Base-by-base conservation (phyloP, 2,113 vertebrate genomes). In the Leptodactylus fuscus region DNA sequence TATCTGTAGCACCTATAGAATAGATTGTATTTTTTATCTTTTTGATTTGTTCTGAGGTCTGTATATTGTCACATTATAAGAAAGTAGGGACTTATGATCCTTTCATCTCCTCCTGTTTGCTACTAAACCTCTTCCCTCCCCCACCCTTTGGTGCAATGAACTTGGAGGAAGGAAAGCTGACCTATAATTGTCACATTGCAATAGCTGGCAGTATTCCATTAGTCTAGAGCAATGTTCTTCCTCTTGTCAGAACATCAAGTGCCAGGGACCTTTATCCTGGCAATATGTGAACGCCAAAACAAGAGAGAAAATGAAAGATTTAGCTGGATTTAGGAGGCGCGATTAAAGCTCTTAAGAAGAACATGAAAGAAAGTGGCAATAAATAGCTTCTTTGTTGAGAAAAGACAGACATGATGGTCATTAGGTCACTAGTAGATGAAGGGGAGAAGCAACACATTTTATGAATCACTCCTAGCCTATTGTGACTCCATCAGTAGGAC, bases 291-390 rank as follows among this genome's bases (percentile, higher is more conserved):
- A 32, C 82, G 11, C 82, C 53, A 83, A 83, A 75, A 60, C 81
- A 83, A 44, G 82, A 46, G 20, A 74, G 81, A 83, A 83, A 83
- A 83, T 83, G 34, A 75, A 48, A 83, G 82, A 75, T 83, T 83
- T 44, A 58, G 82, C 58, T 15, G 82, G 70, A 83, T 83, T 83
- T 76, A 76, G 82, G 41, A 36, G n/a, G 53, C 36, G 10, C 15
- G 49, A 83, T 83, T 83, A 83, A 75, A 75, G 36, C 70, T 83
- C 53, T 62, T 83, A 62, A 62, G 70, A 75, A 46, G 24, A 36
- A 58, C 82, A 83, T 27, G 38, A 83, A 76, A 83, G 70, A 41
- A 74, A 82, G 69, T 12, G 5, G 49, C 36, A 58, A 76, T 48
- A 83, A 75, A 83, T 83, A 60, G 81, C 29, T 82, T 82, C 67